These are phyloP conservation scores for Phaethornis superciliosus DNA, from an alignment of 2,113 vertebrate species.

Conservation along the genomic window DNA sequence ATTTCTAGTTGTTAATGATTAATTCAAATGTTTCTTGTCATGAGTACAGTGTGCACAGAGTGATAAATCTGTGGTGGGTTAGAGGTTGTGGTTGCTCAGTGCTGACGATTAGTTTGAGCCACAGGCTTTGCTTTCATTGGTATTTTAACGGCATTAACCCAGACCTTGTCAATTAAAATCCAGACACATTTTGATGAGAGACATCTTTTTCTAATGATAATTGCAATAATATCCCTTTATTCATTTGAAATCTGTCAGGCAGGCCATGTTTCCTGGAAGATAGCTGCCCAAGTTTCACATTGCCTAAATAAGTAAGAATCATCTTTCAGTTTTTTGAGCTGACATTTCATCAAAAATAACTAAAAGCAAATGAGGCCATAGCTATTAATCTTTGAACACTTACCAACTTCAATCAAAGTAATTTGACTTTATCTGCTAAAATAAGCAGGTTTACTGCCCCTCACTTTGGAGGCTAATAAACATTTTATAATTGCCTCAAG, in stretches of 20 bases:
- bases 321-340: constrained; percentile 32
- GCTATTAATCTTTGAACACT: constrained; percentile 26
- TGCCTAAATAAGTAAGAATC: constrained; percentile 33
- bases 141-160: constrained; percentile 68
- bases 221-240: constrained; percentile 63
- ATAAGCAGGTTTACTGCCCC: constrained; percentile 40
- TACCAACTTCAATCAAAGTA: constrained; percentile 19
- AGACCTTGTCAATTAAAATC: constrained; percentile 70
- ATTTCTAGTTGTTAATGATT: constrained; percentile 55
- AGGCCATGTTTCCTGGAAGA: constrained; percentile 50
- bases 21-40: constrained; percentile 51
- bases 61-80: constrained; percentile 69
- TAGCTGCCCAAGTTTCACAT: constrained; percentile 3
- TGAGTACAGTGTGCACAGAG: constrained; percentile 38
- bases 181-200: constrained; percentile 55
- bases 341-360: constrained; percentile 42
- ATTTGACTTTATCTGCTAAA: constrained; percentile 50
- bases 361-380: constrained; percentile 11
- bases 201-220: constrained; percentile 60
- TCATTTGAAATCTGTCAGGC: constrained; percentile 53
- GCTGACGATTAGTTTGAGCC: constrained; percentile 69
- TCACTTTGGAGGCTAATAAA: constrained; percentile 40
- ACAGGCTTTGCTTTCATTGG: constrained; percentile 65
- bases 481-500: constrained; percentile 38
- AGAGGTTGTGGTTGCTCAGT: constrained; percentile 63